These are phyloP conservation scores for Caenorhabditis plicata DNA, from an alignment of 2,888 invertebrate species.

Conservation along the genomic window DNA sequence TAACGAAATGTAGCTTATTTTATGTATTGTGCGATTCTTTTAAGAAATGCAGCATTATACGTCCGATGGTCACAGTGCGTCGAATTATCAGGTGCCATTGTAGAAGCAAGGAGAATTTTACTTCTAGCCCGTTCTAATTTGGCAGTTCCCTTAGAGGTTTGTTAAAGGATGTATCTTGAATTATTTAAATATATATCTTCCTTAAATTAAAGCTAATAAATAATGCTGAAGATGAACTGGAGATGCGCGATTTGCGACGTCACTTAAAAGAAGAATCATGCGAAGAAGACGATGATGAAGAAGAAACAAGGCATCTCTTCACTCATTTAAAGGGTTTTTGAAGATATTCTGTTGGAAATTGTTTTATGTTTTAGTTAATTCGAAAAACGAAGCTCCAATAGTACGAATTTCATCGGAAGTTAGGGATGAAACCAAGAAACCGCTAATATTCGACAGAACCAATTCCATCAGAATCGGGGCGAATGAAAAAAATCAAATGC, in stretches of 20 bases:
- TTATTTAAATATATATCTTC: background rate
- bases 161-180: background rate
- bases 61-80: constrained; percentile 39
- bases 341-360: background rate
- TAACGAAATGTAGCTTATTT: constrained; percentile 2
- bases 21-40: background rate
- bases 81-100: constrained; percentile 31
- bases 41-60: constrained; percentile 40
- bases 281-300: constrained; percentile 10
- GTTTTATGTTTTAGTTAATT: constrained; percentile 13
- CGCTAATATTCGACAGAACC: constrained; percentile 13
- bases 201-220: constrained; percentile 15
- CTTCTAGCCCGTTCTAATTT: constrained; percentile 22
- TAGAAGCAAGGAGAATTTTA: constrained; percentile 37
- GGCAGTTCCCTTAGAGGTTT: constrained; percentile 30
- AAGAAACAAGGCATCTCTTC: constrained; percentile 30
- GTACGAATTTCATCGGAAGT: constrained; percentile 37
- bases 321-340: constrained; percentile 20
- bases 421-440: constrained; percentile 21
- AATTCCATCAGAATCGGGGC: constrained; percentile 10
- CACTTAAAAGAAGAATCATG: constrained; percentile 15
- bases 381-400: constrained; percentile 27
- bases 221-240: constrained; percentile 39
- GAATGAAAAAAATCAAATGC: constrained; percentile 6
- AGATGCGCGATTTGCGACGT: constrained; percentile 44